A percentile compares a stretch with the other conserved stretches of the same genome.
Conservation (phyloP, 2,113 vertebrate genomes). For the Erythrocercus mccallii region DNA sequence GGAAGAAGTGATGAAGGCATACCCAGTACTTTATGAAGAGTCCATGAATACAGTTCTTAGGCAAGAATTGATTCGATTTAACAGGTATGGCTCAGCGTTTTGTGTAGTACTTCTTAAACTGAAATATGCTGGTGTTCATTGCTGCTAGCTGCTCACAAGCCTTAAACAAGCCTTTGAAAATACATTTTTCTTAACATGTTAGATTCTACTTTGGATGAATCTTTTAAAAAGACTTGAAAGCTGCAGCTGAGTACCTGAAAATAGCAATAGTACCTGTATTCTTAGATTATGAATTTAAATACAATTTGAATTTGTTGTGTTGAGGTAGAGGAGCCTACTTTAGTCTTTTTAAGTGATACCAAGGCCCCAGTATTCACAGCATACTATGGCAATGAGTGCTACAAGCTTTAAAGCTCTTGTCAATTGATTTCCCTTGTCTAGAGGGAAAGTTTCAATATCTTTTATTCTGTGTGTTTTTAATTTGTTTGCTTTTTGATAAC, state of each 20-base stretch:
- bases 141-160: neutral
- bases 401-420: neutral
- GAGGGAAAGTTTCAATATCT: neutral
- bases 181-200: neutral
- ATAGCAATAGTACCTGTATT: neutral
- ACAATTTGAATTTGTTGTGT: neutral
- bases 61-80: conserved; percentile 90
- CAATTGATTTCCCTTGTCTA: neutral
- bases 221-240: neutral
- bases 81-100: conserved; percentile 75
- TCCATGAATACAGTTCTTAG: conserved; percentile 95
- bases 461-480: neutral
- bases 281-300: neutral
- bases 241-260: neutral
- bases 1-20: conserved; percentile 76
- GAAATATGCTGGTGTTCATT: neutral
- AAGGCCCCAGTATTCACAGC: neutral
- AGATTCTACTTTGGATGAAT: neutral
- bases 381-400: neutral
- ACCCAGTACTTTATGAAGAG: conserved; percentile 88
- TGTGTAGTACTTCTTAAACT: neutral
- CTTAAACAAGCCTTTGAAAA: neutral
- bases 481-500: neutral
- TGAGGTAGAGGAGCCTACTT: neutral
- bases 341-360: neutral